phyloP scores from a whole-genome alignment of 2,888 invertebrate species.

The Nomada fucata region DNA sequence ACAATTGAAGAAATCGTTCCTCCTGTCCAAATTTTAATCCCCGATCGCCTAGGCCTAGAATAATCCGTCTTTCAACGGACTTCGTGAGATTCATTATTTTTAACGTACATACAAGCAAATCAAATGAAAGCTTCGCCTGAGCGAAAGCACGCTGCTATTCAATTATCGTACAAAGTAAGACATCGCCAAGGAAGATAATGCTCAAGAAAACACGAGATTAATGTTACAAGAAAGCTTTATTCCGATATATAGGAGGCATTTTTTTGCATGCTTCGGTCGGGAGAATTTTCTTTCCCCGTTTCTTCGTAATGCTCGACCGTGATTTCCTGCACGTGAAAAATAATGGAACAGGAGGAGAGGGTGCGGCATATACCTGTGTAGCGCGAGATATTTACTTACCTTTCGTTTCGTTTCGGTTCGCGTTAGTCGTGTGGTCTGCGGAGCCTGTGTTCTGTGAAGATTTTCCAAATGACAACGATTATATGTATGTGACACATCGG shows the following conservation, averaged over 20 bases:
- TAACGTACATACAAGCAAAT: background rate
- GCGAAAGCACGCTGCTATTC: background rate
- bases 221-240: conserved; percentile 17
- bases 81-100: conserved; percentile 9
- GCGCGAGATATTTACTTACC: conserved; percentile 41
- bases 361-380: conserved; percentile 54
- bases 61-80: background rate
- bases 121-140: no score
- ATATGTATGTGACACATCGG: conserved; percentile 71
- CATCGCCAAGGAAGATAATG: background rate
- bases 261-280: background rate
- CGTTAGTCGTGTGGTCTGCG: conserved; percentile 68
- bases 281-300: conserved; percentile 1
- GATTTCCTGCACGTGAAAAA: background rate
- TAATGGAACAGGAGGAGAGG: conserved; percentile 64
- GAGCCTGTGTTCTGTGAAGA: conserved; percentile 66
- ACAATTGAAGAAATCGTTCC: background rate
- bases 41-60: background rate
- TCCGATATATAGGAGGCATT: conserved; percentile 9
- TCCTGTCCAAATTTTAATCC: background rate
- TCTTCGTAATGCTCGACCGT: background rate
- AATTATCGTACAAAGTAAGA: background rate
- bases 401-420: conserved; percentile 57
- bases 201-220: conserved; percentile 11
- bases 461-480: conserved; percentile 68